Base-by-base conservation (phyloP, 2,797 vertebrate species). In the Lepilemur ruficaudatus region DNA sequence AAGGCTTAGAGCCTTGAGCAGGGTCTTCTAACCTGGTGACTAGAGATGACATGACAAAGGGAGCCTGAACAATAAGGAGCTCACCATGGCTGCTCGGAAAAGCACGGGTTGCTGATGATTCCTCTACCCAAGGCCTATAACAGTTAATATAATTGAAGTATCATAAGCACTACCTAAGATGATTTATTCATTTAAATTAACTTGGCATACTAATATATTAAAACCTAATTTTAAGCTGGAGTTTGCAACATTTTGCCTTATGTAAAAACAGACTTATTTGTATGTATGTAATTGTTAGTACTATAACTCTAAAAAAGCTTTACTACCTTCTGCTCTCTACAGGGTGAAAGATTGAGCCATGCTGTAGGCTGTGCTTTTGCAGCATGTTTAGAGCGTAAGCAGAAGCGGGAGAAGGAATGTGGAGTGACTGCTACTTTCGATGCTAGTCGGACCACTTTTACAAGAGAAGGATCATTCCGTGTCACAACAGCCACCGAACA, bases 391-490 rank as follows among this genome's bases (percentile, higher is more conserved):
- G 99, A 99, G 97, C 98, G 99, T 52, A 99, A 99, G 97, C 99
- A 99, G 99, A 99, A 99, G 97, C 98, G 99, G 52, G 99, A 99
- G 98, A 99, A 99, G 98, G 99, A 99, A 98, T 99, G 99, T 41
- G 99, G 99, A 41, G 99, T 99, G 97, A 99, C 99, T 14, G 99
- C 99, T 85, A 99, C 99, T 93, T 99, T 99, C 67, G 99, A 99
- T 95, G 99, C 99, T 98, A 99, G 99, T 98, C 99, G 99, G 98
- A 99, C 99, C 98, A 99, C 99, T 35, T 99, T 99, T 98, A 99
- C 99, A 75, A 99, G 99, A 22, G 99, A 99, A 98, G 99, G 99
- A 94, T 99, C 99, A 23, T 99, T 99, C 98, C 99, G 99, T 1
- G 99, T 99, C 97, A 99, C 99, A 95, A 99, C 99, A 89, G 99